Evolutionary conservation across 2,888 invertebrate genomes (phyloP), one percentile per base, ranked within the genome.

Genomic region (Tolmerus cingulatus): DNA sequence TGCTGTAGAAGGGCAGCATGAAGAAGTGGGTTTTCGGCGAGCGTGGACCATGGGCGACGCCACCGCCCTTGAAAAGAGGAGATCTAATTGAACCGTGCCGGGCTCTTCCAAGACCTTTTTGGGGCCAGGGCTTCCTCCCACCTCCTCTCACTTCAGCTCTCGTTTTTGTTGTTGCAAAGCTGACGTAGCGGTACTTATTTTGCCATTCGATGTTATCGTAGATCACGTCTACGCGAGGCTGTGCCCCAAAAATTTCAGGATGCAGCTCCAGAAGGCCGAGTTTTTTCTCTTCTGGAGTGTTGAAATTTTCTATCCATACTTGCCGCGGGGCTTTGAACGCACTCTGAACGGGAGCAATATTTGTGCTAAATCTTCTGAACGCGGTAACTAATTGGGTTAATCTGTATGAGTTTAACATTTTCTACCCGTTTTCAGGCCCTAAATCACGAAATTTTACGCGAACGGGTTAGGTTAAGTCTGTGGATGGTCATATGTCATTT

Each of bases 61-160:
- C 99, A 90, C 99, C 98, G 0, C 96, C 95, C 89, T 93, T 94
- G 93, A 95, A 98, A 1, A 98, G 91, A 0, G 99, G 99, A 2
- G 98, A 97, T 87, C 98, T 94, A 88, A 97, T 97, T 14, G 97
- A 98, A 16, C 98, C 98, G 91, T 98, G 98, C 74, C 99, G 95
- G 0, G 99, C 97, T 89, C 95, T 94, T 0, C 99, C 99, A 40
- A 94, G 91, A 30, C 98, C 98, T 93, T 99, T 99, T 91, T 99
- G 99, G 0, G 97, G 97, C 98, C 98, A 99, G 0, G 99, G 99
- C 90, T 99, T 99, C 37, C 94, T 94, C 0, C 98, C 98, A 86
- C 98, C 97, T 55, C 98, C 98, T 79, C 95, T 93, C 87, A 97
- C 95, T 93, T 99, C 99, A 0, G 97, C 96, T 87, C 97, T 94